Percentiles rank a stretch among this genome's conserved stretches.
phyloP scores from a whole-genome alignment of 2,797 vertebrate genomes.

The Melanotaenia parkinsoni region DNA sequence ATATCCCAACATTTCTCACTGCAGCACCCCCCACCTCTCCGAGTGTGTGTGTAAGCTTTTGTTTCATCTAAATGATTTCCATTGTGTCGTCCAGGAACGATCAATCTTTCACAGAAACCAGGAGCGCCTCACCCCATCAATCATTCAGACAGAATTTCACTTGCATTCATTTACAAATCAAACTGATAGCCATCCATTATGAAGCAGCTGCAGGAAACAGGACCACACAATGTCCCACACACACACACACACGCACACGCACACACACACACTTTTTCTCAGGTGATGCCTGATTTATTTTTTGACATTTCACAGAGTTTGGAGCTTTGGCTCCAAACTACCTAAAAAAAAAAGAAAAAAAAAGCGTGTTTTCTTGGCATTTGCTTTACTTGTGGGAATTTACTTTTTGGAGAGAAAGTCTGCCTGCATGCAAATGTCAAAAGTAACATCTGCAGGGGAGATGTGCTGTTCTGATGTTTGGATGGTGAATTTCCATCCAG shows the following conservation, averaged over 20 bases:
- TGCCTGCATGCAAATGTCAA: slow-evolving; percentile 47
- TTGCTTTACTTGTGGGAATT: slow-evolving; percentile 40
- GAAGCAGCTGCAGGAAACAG: slow-evolving; percentile 21
- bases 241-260: not conserved
- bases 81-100: slow-evolving; percentile 37
- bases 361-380: slow-evolving; percentile 43
- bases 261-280: slow-evolving; percentile 19
- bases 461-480: slow-evolving; percentile 3
- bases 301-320: slow-evolving; percentile 50
- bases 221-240: slow-evolving; percentile 19
- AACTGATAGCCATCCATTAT: slow-evolving; percentile 41
- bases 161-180: slow-evolving; percentile 59
- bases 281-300: slow-evolving; percentile 50
- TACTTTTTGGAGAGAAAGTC: slow-evolving; percentile 20
- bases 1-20: slow-evolving; percentile 43
- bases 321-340: slow-evolving; percentile 26
- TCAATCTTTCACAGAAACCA: slow-evolving; percentile 47
- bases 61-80: slow-evolving; percentile 55
- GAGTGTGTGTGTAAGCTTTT: slow-evolving; percentile 22
- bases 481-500: not conserved
- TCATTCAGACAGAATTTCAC: slow-evolving; percentile 51
- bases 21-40: slow-evolving; percentile 3
- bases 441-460: slow-evolving; percentile 18
- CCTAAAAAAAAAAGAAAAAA: slow-evolving; percentile 12
- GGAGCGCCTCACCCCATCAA: slow-evolving; percentile 43